A percentile compares a stretch with the other conserved stretches of the same genome.
Evolutionary conservation across 2,888 invertebrate species (phyloP).

Genomic region (Caenorhabditis plicata): DNA sequence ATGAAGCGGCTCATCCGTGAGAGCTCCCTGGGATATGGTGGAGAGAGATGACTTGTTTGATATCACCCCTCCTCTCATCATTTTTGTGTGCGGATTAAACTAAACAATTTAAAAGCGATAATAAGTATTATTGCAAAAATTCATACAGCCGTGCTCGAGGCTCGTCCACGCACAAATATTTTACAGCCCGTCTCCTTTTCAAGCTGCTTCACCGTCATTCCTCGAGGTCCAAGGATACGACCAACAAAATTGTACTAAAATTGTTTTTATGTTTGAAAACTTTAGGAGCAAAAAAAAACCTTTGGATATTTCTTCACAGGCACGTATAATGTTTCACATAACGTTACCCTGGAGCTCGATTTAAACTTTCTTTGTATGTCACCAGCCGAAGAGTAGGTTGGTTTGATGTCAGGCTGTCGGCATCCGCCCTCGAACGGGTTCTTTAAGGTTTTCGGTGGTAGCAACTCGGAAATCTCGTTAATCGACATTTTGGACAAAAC

Average conservation of each 20-base stretch:
- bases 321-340: slow-evolving; percentile 13
- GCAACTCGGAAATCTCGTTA: no score
- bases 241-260: slow-evolving; percentile 99
- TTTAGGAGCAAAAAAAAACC: no score
- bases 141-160: slow-evolving; percentile 11
- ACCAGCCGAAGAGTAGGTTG: neutral
- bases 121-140: neutral
- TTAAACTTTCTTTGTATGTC: neutral
- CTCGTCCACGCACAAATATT: slow-evolving; percentile 76
- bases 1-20: slow-evolving; percentile 30
- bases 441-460: no score
- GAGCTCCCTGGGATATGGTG: slow-evolving; percentile 17
- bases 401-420: neutral
- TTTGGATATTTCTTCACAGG: slow-evolving; percentile 30
- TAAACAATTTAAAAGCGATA: neutral
- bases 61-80: slow-evolving; percentile 1
- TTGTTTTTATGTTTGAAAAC: no score
- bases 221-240: slow-evolving; percentile 95
- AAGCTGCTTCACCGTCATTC: slow-evolving; percentile 99
- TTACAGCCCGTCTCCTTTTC: slow-evolving; percentile 99
- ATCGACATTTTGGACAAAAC: no score
- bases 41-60: slow-evolving; percentile 8
- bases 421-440: neutral
- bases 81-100: slow-evolving; percentile 21
- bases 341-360: no score